These are phyloP conservation scores for Tragelaphus strepsiceros DNA, from an alignment of 2,113 vertebrate genomes.

Conservation along the genomic window DNA sequence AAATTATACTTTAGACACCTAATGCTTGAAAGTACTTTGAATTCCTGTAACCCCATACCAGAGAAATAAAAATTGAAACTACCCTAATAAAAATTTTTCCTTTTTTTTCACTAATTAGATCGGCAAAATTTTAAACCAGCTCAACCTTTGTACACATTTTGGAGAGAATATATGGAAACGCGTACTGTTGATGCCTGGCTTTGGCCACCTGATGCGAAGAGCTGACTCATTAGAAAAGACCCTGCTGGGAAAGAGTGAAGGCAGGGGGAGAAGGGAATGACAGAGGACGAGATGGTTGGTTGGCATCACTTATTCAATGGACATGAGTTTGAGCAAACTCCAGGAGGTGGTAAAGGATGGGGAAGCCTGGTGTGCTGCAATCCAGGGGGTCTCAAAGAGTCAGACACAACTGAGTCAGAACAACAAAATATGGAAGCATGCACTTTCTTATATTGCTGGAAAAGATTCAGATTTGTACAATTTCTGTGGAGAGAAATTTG, in stretches of 20 bases:
- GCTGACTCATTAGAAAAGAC: background rate
- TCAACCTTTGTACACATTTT: background rate
- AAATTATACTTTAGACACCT: background rate
- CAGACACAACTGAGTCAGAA: background rate
- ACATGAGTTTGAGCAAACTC: background rate
- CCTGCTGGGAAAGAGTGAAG: background rate
- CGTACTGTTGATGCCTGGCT: accelerated
- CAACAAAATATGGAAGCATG: background rate
- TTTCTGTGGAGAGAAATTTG: background rate
- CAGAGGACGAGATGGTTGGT: background rate
- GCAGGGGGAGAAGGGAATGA: background rate
- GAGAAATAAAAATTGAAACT: background rate
- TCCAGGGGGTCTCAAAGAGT: background rate
- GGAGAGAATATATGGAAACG: background rate
- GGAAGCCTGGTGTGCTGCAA: accelerated
- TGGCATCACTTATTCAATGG: background rate
- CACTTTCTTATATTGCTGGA: background rate
- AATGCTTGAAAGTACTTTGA: background rate
- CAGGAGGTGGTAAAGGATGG: background rate
- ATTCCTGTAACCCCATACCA: background rate
- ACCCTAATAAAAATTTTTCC: background rate
- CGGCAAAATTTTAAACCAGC: background rate
- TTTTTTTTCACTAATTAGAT: background rate
- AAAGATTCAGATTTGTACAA: background rate
- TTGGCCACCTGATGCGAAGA: background rate